Base-by-base conservation (phyloP, 2,113 vertebrate species). In the Gopherus flavomarginatus region DNA sequence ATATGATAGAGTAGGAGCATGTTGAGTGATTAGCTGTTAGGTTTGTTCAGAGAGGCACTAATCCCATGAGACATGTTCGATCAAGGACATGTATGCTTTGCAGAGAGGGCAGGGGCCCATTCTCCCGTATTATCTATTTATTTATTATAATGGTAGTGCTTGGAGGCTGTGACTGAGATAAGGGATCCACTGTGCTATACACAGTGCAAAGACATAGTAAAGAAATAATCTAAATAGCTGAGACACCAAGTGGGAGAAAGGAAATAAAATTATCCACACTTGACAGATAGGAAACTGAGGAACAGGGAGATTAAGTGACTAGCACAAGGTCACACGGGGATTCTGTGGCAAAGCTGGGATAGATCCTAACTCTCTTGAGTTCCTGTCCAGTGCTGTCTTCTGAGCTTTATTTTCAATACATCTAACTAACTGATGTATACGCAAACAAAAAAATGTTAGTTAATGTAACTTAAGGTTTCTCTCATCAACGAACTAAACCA, bases 61-160 rank as follows among this genome's bases (percentile, higher is more conserved):
- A 62, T 83, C 81, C 85, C 85, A 42, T 8, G 90, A 85, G 35
- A 89, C 42, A 56, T 1, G 5, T 38, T 92, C 86, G 42, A 88
- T 42, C 83, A n/a, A 35, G 79, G 84, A 83, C 93, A 95, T 56
- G 19, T 54, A 4, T 87, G 83, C 59, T 90, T 92, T 95, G 85
- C 81, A 88, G 90, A 80, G 49, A 81, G 86, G 94, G 81, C 65
- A 92, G 85, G 42, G n/a, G 35, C 29, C 83, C 88, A 56, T 42
- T 80, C 93, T 86, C 69, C 81, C 83, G 79, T 81, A 81, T 96
- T 84, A 87, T 72, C 69, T 59, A 26, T 17, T 81, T 87, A 75
- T 95, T 94, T 90, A 11, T 69, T 69, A 12, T 27, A 82, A 42
- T 77, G 75, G 17, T 26, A 83, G 42, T 84, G 47, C 19, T 81